Conservation (phyloP, 2,113 vertebrate genomes). For the Xyliphius kryptos region DNA sequence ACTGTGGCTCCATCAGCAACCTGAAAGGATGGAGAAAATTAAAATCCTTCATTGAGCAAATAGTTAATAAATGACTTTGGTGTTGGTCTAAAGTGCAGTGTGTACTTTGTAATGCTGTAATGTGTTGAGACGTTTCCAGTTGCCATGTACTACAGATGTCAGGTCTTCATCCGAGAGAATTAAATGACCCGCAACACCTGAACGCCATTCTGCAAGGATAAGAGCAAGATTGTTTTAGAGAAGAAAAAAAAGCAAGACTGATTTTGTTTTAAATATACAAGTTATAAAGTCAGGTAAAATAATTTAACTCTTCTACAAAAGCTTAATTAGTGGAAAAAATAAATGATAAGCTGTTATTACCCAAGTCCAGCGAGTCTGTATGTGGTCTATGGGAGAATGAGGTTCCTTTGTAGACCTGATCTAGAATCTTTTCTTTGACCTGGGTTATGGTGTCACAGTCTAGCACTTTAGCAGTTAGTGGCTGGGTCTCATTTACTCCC, state of each 20-base stretch:
- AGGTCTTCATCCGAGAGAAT: conserved; percentile 94
- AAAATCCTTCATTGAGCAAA: neutral
- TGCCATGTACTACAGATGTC: conserved; percentile 89
- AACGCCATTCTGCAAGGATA: conserved; percentile 81
- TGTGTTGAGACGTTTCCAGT: conserved; percentile 93
- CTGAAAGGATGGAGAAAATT: conserved; percentile 53
- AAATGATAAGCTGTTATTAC: conserved; percentile 61
- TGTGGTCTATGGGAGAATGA: conserved; percentile 86
- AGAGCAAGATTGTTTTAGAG: too few relatives aligned
- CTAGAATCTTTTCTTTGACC: conserved; percentile 95
- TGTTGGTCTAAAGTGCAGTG: neutral
- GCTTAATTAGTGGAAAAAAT: too few relatives aligned
- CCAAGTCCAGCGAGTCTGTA: conserved; percentile 82
- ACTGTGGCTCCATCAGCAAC: conserved; percentile 94
- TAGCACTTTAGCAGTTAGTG: conserved; percentile 80
- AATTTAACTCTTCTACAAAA: too few relatives aligned
- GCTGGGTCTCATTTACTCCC: conserved; percentile 74
- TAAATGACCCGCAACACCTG: conserved; percentile 89
- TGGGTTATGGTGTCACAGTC: conserved; percentile 95
- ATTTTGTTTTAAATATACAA: neutral
- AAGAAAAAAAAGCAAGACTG: too few relatives aligned
- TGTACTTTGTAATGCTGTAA: conserved; percentile 95
- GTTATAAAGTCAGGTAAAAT: too few relatives aligned
- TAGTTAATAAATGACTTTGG: neutral
- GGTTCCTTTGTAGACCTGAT: conserved; percentile 88